Evolutionary conservation across 1,140 invertebrate genomes (phyloP).

Genomic region (Drosophila orena): DNA sequence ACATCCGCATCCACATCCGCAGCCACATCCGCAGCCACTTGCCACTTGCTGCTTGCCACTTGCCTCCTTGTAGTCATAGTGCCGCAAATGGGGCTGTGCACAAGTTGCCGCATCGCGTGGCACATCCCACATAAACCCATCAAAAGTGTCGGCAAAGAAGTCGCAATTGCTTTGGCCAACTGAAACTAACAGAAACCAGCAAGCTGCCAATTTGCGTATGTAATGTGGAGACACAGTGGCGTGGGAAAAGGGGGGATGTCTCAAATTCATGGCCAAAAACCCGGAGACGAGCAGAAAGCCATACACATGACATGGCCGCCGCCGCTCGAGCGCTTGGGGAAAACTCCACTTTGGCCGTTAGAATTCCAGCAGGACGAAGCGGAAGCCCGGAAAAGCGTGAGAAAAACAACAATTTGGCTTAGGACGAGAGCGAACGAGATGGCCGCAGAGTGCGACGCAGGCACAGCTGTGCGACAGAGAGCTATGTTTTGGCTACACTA

Average conservation of each 20-base stretch:
- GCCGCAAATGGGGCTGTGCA: constrained; percentile 1
- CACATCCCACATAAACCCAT: constrained; percentile 44
- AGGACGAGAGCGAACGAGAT: constrained; percentile 6
- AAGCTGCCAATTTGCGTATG: constrained; percentile 65
- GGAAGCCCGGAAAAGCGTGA: constrained; percentile 44
- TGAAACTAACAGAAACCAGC: constrained; percentile 47
- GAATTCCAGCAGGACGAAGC: background rate
- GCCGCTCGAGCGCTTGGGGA: constrained; percentile 16
- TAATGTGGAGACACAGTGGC: constrained; percentile 25
- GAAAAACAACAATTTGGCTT: constrained; percentile 55
- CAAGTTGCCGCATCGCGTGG: background rate
- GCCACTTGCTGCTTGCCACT: no score
- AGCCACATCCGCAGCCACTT: no score
- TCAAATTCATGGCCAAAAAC: constrained; percentile 34
- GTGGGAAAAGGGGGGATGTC: background rate
- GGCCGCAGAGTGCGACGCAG: background rate
- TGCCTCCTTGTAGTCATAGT: background rate
- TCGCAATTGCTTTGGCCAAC: constrained; percentile 41
- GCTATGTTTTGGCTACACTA: constrained; percentile 7
- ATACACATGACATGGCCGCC: constrained; percentile 34
- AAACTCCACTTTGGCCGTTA: background rate
- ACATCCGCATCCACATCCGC: no score
- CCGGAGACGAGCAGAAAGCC: constrained; percentile 20
- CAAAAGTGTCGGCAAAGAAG: constrained; percentile 49
- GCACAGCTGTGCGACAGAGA: background rate